Evolutionary conservation across 2,888 invertebrate species (phyloP).

Genomic region (Busseola fusca): DNA sequence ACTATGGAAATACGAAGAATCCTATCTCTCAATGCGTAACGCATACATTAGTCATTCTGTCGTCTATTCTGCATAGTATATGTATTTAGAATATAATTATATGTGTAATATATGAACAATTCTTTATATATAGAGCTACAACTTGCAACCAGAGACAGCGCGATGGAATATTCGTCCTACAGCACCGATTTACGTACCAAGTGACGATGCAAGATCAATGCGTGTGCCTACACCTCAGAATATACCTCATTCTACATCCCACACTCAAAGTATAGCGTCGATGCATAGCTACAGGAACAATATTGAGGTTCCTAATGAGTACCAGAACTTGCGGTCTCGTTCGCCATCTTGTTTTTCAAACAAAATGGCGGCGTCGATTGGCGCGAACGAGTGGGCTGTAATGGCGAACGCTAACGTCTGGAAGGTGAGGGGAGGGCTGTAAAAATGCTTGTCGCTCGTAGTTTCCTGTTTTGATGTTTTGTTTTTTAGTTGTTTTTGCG

Average conservation of each 20-base stretch:
- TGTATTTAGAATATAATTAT: conserved; percentile 65
- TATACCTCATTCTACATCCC: conserved; percentile 85
- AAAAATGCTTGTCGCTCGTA: conserved; percentile 74
- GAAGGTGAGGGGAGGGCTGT: conserved; percentile 89
- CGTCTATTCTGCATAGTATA: conserved; percentile 60
- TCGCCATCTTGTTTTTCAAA: conserved; percentile 89
- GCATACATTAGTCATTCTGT: conserved; percentile 68
- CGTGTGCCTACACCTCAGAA: conserved; percentile 83
- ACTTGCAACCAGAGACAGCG: conserved; percentile 83
- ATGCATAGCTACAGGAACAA: conserved; percentile 88
- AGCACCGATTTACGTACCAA: conserved; percentile 86
- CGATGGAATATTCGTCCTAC: conserved; percentile 87
- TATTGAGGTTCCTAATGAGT: conserved; percentile 86
- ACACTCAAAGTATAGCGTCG: conserved; percentile 87
- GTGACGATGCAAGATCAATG: conserved; percentile 79
- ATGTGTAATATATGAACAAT: conserved; percentile 62
- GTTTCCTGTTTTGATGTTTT: conserved; percentile 68
- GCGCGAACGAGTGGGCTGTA: conserved; percentile 86
- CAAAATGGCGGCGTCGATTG: conserved; percentile 87
- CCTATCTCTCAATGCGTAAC: conserved; percentile 87
- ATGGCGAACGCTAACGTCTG: conserved; percentile 84
- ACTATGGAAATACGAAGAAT: conserved; percentile 69
- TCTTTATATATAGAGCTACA: conserved; percentile 84
- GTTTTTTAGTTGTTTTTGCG: conserved; percentile 55
- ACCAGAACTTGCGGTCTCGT: conserved; percentile 86